Percentiles rank a stretch among this genome's conserved stretches.
Conservation (phyloP, 2,797 vertebrate genomes). For the Crocodylus rhombifer region DNA sequence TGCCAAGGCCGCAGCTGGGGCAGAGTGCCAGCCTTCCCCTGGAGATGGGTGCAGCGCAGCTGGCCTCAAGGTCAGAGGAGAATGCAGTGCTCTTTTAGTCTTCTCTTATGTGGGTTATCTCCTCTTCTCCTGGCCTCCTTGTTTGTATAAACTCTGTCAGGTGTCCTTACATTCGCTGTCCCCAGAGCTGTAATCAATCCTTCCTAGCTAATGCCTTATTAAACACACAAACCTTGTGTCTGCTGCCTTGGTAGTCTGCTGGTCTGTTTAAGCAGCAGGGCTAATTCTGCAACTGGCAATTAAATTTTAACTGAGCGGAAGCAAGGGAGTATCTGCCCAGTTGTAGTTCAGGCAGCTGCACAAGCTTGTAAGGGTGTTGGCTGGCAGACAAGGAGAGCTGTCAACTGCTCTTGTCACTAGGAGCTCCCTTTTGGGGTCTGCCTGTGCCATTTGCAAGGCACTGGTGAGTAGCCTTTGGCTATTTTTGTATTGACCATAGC, state of each 20-base stretch:
- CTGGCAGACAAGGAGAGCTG: background rate
- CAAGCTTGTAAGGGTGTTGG: background rate
- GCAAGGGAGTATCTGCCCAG: background rate
- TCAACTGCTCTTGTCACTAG: background rate
- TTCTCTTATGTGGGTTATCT: background rate
- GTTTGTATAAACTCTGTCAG: background rate
- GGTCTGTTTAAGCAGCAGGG: background rate
- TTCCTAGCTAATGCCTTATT: background rate
- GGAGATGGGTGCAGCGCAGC: conserved; percentile 88
- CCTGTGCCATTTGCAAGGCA: too few species aligned
- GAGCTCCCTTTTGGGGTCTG: background rate
- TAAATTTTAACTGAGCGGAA: background rate
- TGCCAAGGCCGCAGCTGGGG: conserved; percentile 88
- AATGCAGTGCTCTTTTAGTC: too few species aligned
- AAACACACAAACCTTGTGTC: background rate
- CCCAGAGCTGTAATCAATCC: background rate
- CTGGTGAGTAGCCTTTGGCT: too few species aligned
- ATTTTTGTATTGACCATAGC: background rate
- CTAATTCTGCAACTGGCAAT: background rate
- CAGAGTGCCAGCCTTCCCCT: conserved; percentile 83
- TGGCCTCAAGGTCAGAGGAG: conserved; percentile 89
- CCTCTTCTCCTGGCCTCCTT: background rate
- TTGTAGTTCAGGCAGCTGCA: background rate
- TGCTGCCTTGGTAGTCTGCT: background rate
- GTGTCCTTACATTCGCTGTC: background rate